A percentile compares a stretch with the other conserved stretches of the same genome.
Conservation (phyloP, 2,888 invertebrate species). For the Frankliniella fusca region DNA sequence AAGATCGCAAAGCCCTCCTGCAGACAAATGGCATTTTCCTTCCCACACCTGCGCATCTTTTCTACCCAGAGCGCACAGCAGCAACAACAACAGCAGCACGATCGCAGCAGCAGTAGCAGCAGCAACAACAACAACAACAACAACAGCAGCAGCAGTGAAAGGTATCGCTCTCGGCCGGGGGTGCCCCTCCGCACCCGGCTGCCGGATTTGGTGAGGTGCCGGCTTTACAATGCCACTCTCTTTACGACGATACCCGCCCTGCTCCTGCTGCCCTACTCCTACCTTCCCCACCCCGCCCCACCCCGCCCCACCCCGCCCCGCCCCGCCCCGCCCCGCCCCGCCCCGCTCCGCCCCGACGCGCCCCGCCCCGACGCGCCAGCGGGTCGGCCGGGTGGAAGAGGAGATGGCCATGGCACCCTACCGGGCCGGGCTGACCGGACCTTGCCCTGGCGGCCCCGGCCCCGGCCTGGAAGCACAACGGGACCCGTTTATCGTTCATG, state of each 20-base stretch:
- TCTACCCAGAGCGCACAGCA: too few relatives aligned
- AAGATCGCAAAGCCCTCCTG: too few relatives aligned
- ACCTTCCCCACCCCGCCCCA: too few relatives aligned
- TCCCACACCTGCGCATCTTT: too few relatives aligned
- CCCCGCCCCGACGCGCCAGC: background rate
- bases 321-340: too few relatives aligned
- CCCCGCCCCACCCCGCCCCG: too few relatives aligned
- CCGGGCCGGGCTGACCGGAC: too few relatives aligned
- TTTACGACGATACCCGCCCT: background rate
- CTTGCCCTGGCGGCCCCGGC: background rate
- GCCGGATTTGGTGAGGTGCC: background rate
- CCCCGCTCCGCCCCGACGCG: background rate
- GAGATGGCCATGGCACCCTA: background rate
- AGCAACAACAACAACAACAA: background rate
- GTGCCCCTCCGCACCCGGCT: background rate
- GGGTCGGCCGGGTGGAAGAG: background rate
- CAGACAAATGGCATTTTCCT: too few relatives aligned
- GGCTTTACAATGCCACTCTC: background rate
- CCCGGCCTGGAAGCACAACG: background rate
- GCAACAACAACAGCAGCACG: too few relatives aligned
- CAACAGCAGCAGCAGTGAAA: background rate
- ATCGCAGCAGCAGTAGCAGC: too few relatives aligned
- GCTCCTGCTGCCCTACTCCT: background rate
- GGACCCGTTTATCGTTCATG: background rate
- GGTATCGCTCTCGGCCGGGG: too few relatives aligned